Evolutionary conservation across 2,888 invertebrate genomes (phyloP), one percentile per base, ranked within the genome.

Genomic region (Malacosoma neustria): DNA sequence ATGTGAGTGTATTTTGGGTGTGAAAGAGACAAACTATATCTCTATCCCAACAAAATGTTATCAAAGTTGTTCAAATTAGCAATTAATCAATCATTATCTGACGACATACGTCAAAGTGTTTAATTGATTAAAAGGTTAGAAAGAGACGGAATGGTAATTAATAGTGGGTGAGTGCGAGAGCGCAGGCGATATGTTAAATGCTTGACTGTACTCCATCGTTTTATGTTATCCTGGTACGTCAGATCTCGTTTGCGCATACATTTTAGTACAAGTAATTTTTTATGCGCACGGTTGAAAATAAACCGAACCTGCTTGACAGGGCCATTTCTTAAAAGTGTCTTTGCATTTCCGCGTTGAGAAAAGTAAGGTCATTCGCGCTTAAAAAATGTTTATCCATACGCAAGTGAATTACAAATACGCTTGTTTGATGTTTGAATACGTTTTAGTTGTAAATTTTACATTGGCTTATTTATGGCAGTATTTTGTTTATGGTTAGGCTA

Each of bases 341-440:
- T 75, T 74, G 72, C 77, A 75, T 84, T 84, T 84, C 82, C 84
- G 76, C 72, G 61, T 80, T 66, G 57, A 64, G 66, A 75, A 77
- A 77, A 73, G 61, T 71, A 72, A 67, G 67, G 61, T 71, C 71
- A 69, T 76, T 76, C 69, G 68, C 69, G 72, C 64, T 71, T 65
- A 67, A 77, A 69, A 72, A 59, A 61, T 57, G 57, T 58, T 54
- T 41, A 39, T 39, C 38, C 42, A 38, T 50, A 51, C 57, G 47
- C 44, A 41, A 40, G 43, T 49, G 43, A 50, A 56, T n/a, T 54
- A 57, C 54, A 51, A 56, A 53, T 54, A 48, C 35, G 45, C 45
- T n/a, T 57, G 46, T 42, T 43, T 49, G 50, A 48, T 48, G 58
- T 59, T 47, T 46, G 54, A 61, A 55, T 54, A 46, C 54, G 54